Evolutionary conservation across 2,797 vertebrate species (phyloP).

Genomic region (Podarcis siculus): DNA sequence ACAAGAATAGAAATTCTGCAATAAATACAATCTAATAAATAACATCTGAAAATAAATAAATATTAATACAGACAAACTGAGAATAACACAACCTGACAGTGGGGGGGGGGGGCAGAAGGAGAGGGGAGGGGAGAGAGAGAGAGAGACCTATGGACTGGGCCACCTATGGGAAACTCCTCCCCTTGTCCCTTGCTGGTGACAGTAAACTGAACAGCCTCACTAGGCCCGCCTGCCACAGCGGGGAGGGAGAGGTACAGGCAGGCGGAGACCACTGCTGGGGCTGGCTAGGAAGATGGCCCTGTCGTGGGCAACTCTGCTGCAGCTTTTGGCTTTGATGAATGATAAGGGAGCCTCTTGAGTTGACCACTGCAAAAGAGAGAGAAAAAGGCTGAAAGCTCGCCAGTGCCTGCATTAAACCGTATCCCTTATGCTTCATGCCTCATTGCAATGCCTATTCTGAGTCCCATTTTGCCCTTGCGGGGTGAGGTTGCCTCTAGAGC

Average conservation of each 20-base stretch:
- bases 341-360: neutral
- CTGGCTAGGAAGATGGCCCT: neutral
- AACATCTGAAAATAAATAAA: conserved; percentile 85
- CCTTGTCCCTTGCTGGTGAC: conserved; percentile 42
- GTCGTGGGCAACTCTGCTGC: neutral
- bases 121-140: neutral
- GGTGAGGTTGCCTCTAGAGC: neutral
- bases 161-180: conserved; percentile 38
- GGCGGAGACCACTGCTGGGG: neutral
- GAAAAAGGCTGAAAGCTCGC: neutral
- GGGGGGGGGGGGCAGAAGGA: conserved; percentile 52
- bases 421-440: conserved; percentile 1
- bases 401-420: conserved; percentile 21
- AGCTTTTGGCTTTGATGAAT: neutral
- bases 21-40: conserved; percentile 86
- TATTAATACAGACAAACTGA: conserved; percentile 78
- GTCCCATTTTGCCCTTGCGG: neutral
- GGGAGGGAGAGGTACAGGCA: conserved; percentile 33
- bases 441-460: conserved; percentile 19
- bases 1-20: conserved; percentile 86
- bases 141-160: neutral
- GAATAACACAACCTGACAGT: conserved; percentile 36
- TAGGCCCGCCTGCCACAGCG: conserved; percentile 53
- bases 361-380: neutral
- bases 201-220: conserved; percentile 70